phyloP scores from a whole-genome alignment of 2,888 invertebrate species.

The Pristionchus entomophagus region DNA sequence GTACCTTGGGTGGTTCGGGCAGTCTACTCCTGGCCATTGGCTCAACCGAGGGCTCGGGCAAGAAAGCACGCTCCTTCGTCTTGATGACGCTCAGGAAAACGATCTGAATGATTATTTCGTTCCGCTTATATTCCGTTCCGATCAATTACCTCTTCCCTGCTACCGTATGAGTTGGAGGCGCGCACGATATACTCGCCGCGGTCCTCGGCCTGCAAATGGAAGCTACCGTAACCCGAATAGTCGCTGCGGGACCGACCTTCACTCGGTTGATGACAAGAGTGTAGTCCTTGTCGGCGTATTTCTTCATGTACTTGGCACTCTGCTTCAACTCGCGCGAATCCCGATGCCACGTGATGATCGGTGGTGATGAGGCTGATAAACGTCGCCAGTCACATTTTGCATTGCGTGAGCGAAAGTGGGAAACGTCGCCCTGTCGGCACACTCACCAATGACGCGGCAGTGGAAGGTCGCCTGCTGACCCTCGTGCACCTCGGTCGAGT shows the following conservation, averaged over 20 bases:
- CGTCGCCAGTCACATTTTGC: background rate
- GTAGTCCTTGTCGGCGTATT: constrained; percentile 95
- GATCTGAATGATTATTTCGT: constrained; percentile 78
- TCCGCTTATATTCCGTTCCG: background rate
- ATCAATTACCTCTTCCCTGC: constrained; percentile 87
- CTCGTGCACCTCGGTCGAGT: constrained; percentile 93
- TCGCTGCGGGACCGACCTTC: constrained; percentile 82
- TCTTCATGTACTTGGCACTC: constrained; percentile 99
- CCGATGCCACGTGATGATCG: constrained; percentile 95
- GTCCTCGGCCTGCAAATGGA: constrained; percentile 79
- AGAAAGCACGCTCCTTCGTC: constrained; percentile 75
- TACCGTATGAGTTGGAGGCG: constrained; percentile 96
- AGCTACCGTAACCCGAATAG: background rate
- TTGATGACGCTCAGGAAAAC: constrained; percentile 90
- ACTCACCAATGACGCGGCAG: constrained; percentile 87
- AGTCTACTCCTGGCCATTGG: constrained; percentile 35
- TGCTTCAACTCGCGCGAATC: constrained; percentile 93
- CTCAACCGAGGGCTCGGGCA: constrained; percentile 59
- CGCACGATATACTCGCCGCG: constrained; percentile 96
- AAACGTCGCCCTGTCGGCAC: background rate
- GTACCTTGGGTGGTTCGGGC: constrained; percentile 32
- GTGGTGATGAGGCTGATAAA: constrained; percentile 85
- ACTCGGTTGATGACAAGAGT: constrained; percentile 97
- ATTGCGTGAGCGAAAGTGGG: background rate
- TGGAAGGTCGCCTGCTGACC: constrained; percentile 97